A percentile compares a stretch with the other conserved stretches of the same genome.
phyloP scores from a whole-genome alignment of 1,140 invertebrate genomes.

The Thrips palmi region DNA sequence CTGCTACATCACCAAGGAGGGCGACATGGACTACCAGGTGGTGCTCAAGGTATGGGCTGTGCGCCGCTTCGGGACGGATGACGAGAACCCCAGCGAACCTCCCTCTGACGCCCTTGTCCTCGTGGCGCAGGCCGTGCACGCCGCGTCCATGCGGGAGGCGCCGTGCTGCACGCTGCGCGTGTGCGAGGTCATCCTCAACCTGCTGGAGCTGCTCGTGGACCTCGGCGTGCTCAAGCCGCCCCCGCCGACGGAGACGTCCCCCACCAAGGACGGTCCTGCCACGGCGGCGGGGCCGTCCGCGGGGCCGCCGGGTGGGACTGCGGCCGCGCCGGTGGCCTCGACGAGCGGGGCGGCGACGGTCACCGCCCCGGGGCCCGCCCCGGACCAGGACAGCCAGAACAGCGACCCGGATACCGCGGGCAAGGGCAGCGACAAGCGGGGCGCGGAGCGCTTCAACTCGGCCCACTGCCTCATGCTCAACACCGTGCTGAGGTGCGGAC shows the following conservation, averaged over 20 bases:
- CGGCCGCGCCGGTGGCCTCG: too few relatives aligned
- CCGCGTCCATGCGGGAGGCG: conserved; percentile 56
- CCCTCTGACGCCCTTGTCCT: conserved; percentile 4
- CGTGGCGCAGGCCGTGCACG: conserved; percentile 56
- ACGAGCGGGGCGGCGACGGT: conserved; percentile 1
- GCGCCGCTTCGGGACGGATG: too few relatives aligned
- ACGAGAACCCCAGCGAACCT: too few relatives aligned
- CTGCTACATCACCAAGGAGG: conserved; percentile 86
- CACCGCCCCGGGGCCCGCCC: too few relatives aligned
- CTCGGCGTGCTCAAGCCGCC: conserved; percentile 57
- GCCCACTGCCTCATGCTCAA: conserved; percentile 1
- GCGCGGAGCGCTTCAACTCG: neutral
- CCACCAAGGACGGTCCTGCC: neutral
- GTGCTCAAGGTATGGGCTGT: conserved; percentile 80
- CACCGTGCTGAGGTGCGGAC: neutral
- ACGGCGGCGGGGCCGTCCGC: too few relatives aligned
- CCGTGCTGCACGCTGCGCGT: conserved; percentile 64
- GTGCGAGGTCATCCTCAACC: conserved; percentile 75
- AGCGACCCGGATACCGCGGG: too few relatives aligned
- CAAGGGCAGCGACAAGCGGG: conserved; percentile 8
- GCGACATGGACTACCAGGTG: conserved; percentile 79
- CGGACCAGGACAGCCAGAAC: too few relatives aligned
- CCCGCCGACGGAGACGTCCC: neutral
- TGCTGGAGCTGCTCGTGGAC: conserved; percentile 75
- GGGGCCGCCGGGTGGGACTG: too few relatives aligned